These are phyloP conservation scores for Leptura quadrifasciata DNA, from an alignment of 2,888 invertebrate species.

Conservation along the genomic window DNA sequence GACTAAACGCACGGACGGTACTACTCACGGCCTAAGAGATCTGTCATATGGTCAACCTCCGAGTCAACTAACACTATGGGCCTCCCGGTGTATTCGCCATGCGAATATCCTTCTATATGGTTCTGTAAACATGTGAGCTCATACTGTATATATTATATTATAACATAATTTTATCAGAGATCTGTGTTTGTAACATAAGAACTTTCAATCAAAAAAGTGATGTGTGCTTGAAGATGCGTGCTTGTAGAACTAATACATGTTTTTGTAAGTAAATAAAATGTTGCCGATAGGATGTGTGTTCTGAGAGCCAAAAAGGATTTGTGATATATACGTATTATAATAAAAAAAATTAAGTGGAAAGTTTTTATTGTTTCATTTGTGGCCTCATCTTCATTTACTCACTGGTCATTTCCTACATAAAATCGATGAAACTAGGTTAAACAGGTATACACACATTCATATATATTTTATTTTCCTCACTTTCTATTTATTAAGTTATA, in stretches of 20 bases:
- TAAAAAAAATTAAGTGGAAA: slow-evolving; percentile 69
- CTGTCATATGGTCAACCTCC: slow-evolving; percentile 31
- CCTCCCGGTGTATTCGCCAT: slow-evolving; percentile 61
- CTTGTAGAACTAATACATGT: slow-evolving; percentile 69
- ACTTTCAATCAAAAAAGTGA: slow-evolving; percentile 68
- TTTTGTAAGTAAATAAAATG: slow-evolving; percentile 71
- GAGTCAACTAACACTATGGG: slow-evolving; percentile 50
- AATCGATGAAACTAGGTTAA: slow-evolving; percentile 33
- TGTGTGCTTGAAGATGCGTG: slow-evolving; percentile 69
- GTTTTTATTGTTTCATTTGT: slow-evolving; percentile 65
- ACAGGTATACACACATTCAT: slow-evolving; percentile 8
- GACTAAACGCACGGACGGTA: slow-evolving; percentile 58
- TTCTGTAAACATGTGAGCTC: slow-evolving; percentile 68
- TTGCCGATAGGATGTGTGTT: slow-evolving; percentile 80
- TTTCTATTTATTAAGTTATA: slow-evolving; percentile 8
- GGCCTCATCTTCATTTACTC: slow-evolving; percentile 38
- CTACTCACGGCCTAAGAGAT: slow-evolving; percentile 62
- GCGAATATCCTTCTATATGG: slow-evolving; percentile 59
- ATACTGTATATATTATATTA: slow-evolving; percentile 71
- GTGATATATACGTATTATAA: slow-evolving; percentile 83
- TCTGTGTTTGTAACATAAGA: slow-evolving; percentile 71
- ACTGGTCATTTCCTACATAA: slow-evolving; percentile 37
- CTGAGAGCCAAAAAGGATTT: slow-evolving; percentile 84
- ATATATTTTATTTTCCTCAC: slow-evolving; percentile 7
- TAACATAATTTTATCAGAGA: slow-evolving; percentile 71